Evolutionary conservation across 2,888 invertebrate genomes (phyloP), one percentile per base, ranked within the genome.

Genomic region (Hyles lineata): DNA sequence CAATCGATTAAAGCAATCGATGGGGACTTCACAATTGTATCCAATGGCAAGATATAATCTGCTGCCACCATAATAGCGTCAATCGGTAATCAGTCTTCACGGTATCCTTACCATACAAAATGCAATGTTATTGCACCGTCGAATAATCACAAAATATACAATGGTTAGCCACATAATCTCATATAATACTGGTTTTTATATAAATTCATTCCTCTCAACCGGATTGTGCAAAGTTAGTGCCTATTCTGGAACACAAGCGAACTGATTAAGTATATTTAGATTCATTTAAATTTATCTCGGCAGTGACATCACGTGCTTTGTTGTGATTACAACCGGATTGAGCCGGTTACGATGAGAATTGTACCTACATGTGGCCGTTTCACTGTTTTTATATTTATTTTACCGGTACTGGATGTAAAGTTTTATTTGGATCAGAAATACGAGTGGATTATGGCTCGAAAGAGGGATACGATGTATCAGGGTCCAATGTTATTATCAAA

Each of bases 181-280:
- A 11, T 43, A 2, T 43, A 11, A 15, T 1, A 43, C 43, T 15
- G 15, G 43, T 43, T 43, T 43, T 43, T 11, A 15, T 43, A 43
- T 43, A 15, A 43, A 15, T 43, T 43, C 43, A 43, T 43, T n/a
- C n/a, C 0, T 7, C 5, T 8, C 19, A 55, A 55, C 55, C n/a
- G n/a, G 55, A 55, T 55, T 19, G 43, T 43, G 55, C 55, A 55
- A 55, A 55, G 55, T 19, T 55, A 55, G 55, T 55, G n/a, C 55
- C 55, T 55, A 55, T 55, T 55, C 55, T 55, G n/a, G 55, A 55
- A 55, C 55, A 23, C 21, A 6, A 25, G 17, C 15, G 23, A 25
- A 62, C 62, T 62, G 62, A 62, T 62, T 32, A 32, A 23, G 25
- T 61, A 61, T 35, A 63, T 63, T 63, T 63, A 63, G 63, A 61